Percentiles rank a stretch among this genome's conserved stretches.
phyloP scores from a whole-genome alignment of 2,113 vertebrate species.

The Myodes glareolus region DNA sequence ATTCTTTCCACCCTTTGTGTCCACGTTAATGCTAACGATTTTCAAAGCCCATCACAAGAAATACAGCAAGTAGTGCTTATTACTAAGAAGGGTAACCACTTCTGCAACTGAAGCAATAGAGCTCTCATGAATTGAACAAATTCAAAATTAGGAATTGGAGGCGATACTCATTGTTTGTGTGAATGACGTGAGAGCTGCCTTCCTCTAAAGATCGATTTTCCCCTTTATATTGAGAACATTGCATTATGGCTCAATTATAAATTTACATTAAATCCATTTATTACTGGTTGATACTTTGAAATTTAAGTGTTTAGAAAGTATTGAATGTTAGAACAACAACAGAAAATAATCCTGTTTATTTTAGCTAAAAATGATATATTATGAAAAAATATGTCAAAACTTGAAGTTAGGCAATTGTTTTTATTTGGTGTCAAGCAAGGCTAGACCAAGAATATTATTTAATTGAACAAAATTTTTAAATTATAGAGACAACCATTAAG shows the following conservation, averaged over 20 bases:
- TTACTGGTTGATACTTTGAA: background rate
- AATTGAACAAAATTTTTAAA: background rate
- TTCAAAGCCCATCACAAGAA: background rate
- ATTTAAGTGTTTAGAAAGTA: background rate
- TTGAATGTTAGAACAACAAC: background rate
- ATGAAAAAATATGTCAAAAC: background rate
- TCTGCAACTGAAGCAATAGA: background rate
- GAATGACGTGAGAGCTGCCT: background rate
- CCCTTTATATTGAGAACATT: background rate
- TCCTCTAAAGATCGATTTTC: background rate
- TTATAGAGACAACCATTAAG: background rate
- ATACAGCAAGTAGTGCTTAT: background rate
- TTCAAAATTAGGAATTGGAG: constrained; percentile 12
- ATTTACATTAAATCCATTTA: background rate
- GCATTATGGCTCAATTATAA: background rate
- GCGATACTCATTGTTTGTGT: background rate
- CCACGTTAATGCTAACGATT: background rate
- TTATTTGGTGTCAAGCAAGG: background rate
- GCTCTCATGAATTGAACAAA: background rate
- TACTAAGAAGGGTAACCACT: background rate
- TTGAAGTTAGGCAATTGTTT: background rate
- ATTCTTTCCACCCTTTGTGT: background rate
- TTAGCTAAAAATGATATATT: background rate
- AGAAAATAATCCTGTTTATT: background rate
- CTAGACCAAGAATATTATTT: background rate